Evolutionary conservation across 2,797 vertebrate species (phyloP).

Genomic region (Coendou prehensilis): DNA sequence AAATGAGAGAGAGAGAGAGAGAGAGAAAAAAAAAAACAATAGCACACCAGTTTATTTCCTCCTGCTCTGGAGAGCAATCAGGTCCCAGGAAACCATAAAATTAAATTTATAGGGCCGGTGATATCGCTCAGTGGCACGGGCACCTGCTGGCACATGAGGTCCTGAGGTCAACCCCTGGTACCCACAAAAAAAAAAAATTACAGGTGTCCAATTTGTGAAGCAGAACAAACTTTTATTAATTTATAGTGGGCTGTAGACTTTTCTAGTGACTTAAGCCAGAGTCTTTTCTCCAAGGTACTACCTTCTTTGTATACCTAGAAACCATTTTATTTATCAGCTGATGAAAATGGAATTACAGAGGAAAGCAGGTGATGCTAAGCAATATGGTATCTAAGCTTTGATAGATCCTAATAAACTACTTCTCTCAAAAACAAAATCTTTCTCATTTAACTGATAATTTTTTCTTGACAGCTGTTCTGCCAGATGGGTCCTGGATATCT

Average conservation of each 20-base stretch:
- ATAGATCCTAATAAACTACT: conserved; percentile 52
- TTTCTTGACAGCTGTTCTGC: conserved; percentile 56
- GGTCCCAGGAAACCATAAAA: conserved; percentile 75
- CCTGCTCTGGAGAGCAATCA: conserved; percentile 76
- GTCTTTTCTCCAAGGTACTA: conserved; percentile 61
- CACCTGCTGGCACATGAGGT: too few species aligned
- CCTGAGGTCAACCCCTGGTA: too few species aligned
- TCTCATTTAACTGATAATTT: conserved; percentile 17
- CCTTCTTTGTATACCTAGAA: conserved; percentile 50
- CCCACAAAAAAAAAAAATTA: background rate
- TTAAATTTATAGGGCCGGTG: conserved; percentile 43
- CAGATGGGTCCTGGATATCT: conserved; percentile 23
- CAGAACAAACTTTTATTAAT: conserved; percentile 77
- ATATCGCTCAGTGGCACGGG: too few species aligned
- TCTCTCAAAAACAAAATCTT: conserved; percentile 60
- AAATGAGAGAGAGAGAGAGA: conserved; percentile 71
- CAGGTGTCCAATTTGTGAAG: conserved; percentile 69
- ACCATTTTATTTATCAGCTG: conserved; percentile 66
- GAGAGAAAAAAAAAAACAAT: conserved; percentile 77
- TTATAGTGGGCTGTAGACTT: conserved; percentile 58
- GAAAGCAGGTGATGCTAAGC: conserved; percentile 67
- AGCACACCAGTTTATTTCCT: conserved; percentile 71
- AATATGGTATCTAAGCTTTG: conserved; percentile 43
- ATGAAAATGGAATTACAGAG: conserved; percentile 71
- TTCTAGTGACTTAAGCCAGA: conserved; percentile 66